Conservation (phyloP, 92 coral and sea anemone species). For the Virgularia gustaviana region DNA sequence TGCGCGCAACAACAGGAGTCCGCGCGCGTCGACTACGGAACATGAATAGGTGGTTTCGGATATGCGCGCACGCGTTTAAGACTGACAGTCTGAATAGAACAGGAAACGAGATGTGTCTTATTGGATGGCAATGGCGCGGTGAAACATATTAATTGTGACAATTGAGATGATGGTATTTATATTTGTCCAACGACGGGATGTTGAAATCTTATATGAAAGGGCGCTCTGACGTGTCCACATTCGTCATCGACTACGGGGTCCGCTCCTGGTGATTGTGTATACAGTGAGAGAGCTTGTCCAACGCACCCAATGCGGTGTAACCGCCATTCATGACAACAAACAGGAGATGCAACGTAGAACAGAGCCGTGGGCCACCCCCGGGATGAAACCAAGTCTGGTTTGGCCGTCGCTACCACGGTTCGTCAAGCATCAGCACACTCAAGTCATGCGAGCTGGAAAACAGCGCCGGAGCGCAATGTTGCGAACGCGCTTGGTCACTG, state of each 20-base stretch:
- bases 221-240: constrained; percentile 35
- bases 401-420: constrained; percentile 14
- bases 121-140: constrained; percentile 35
- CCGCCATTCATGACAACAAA: not conserved
- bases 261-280: constrained; percentile 27
- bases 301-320: too few species aligned
- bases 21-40: too few species aligned
- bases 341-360: not conserved
- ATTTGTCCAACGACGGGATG: constrained; percentile 42
- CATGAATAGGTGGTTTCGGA: constrained; percentile 2
- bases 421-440: too few species aligned
- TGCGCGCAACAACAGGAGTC: too few species aligned
- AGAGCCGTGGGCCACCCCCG: constrained; percentile 29
- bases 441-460: too few species aligned
- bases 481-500: too few species aligned
- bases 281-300: constrained; percentile 18
- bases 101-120: constrained; percentile 21
- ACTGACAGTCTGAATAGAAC: constrained; percentile 32
- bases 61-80: constrained; percentile 8
- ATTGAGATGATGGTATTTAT: constrained; percentile 42
- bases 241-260: constrained; percentile 21
- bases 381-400: constrained; percentile 26
- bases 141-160: constrained; percentile 43
- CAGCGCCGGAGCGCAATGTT: too few species aligned
- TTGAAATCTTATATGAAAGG: constrained; percentile 41